These are phyloP conservation scores for Etheostoma spectabile DNA, from an alignment of 2,113 vertebrate genomes.

Conservation along the genomic window DNA sequence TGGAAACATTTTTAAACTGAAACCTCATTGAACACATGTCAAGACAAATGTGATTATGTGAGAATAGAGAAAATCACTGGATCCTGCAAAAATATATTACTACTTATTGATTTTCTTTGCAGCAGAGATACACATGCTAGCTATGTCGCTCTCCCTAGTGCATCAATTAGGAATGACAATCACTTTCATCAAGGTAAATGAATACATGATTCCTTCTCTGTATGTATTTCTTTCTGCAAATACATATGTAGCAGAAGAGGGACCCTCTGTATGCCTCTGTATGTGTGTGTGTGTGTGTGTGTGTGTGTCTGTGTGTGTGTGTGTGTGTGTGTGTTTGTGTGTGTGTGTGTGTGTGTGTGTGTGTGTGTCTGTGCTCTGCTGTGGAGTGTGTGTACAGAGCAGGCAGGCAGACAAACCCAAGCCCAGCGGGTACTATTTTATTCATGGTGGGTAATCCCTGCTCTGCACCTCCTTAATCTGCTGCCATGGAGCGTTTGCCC, in stretches of 20 bases:
- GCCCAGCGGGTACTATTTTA: slow-evolving; percentile 69
- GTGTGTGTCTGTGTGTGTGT: slow-evolving; percentile 20
- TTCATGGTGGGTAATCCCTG: slow-evolving; percentile 75
- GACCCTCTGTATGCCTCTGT: neutral
- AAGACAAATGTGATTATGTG: no score
- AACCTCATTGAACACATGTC: neutral
- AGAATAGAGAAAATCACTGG: no score
- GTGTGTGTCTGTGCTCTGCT: slow-evolving; percentile 17
- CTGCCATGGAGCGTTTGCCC: slow-evolving; percentile 43
- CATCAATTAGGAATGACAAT: neutral
- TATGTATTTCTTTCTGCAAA: neutral
- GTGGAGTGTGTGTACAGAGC: slow-evolving; percentile 40
- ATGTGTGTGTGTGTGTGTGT: slow-evolving; percentile 13
- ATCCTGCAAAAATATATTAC: no score
- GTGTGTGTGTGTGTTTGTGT: slow-evolving; percentile 23
- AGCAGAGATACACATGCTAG: neutral
- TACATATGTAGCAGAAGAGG: neutral
- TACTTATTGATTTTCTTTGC: neutral
- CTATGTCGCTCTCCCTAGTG: neutral
- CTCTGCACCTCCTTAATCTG: slow-evolving; percentile 64
- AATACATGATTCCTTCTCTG: neutral
- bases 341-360: slow-evolving; percentile 23
- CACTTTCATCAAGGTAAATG: neutral
- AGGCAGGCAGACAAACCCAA: slow-evolving; percentile 55
- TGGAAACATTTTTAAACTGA: neutral